Base-by-base conservation (phyloP, 92 coral and sea anemone genomes). In the Umimayanthus kanabou region DNA sequence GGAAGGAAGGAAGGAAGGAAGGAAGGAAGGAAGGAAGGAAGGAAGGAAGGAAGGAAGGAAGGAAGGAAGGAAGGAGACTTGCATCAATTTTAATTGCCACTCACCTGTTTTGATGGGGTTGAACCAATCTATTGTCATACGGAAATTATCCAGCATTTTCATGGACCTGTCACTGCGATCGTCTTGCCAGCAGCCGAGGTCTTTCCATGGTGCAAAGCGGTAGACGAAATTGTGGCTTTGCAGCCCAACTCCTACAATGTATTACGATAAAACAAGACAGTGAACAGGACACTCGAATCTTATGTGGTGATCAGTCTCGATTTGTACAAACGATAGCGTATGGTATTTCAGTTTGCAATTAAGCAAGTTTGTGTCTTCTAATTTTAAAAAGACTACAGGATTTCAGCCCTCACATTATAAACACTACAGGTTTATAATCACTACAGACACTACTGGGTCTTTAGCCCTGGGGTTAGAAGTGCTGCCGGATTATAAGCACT, bases 171-270 rank as follows among this genome's bases (percentile, higher is more conserved):
- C 81, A 9, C 39, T 9, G 18, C 80, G 87, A 39, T 58, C 50
- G 74, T 92, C 94, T 25, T 58, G 81, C 94, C 94, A 92, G 87
- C 94, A 92, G 6, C 94, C 94, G 6, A 92, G 89, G 61, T 89
- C 92, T 39, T 89, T 89, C 94, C 94, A 92, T 6, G 94, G 92
- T 3, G 94, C 94, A 49, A 92, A 89, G 39, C 89, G 88, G 80
- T 92, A 92, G 39, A 92, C 87, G 28, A 89, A 89, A 90, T 92
- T 92, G 65, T 89, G 89, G 40, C 85, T 84, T 1, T 47, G 88
- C 37, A 57, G 53, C 76, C 94, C 94, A 43, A 87, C 90, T 47
- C 94, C 94, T 92, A 82, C 20, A 13, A 5, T 61, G 22, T 13
- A 61, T 61, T 23, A 23, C 69, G 69, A 61, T 45, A 45, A 45